phyloP scores from a whole-genome alignment of 2,888 invertebrate genomes.

The Trissolcus japonicus region DNA sequence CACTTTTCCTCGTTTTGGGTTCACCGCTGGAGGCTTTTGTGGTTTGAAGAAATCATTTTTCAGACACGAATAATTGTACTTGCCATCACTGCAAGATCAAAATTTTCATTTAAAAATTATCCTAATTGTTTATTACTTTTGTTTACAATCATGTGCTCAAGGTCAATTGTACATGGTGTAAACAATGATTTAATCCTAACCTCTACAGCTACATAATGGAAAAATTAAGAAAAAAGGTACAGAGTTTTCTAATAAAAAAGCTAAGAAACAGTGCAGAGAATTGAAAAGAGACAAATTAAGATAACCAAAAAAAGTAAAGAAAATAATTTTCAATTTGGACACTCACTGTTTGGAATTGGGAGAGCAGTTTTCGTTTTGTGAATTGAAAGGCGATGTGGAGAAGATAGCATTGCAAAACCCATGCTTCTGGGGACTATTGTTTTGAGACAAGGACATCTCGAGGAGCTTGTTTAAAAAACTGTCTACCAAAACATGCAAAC shows the following conservation, averaged over 20 bases:
- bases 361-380: constrained; percentile 67
- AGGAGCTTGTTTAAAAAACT: constrained; percentile 14
- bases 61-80: constrained; percentile 23
- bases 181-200: not conserved
- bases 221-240: not conserved
- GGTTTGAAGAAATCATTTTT: constrained; percentile 44
- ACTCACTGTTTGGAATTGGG: constrained; percentile 65
- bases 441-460: constrained; percentile 62
- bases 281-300: not conserved
- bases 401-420: constrained; percentile 73
- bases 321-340: constrained; percentile 56
- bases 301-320: not conserved
- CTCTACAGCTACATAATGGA: not conserved
- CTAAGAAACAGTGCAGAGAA: not conserved
- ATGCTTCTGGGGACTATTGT: constrained; percentile 55
- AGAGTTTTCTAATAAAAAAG: not conserved
- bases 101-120: not conserved
- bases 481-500: constrained; percentile 35
- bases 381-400: constrained; percentile 67
- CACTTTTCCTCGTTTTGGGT: not conserved
- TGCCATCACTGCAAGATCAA: constrained; percentile 11
- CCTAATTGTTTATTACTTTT: not conserved
- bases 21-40: constrained; percentile 7
- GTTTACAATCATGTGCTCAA: not conserved
- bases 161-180: not conserved